A percentile compares a stretch with the other conserved stretches of the same genome.
These are phyloP conservation scores for Ylistrum balloti DNA, from an alignment of 1,140 invertebrate genomes.

Conservation along the genomic window DNA sequence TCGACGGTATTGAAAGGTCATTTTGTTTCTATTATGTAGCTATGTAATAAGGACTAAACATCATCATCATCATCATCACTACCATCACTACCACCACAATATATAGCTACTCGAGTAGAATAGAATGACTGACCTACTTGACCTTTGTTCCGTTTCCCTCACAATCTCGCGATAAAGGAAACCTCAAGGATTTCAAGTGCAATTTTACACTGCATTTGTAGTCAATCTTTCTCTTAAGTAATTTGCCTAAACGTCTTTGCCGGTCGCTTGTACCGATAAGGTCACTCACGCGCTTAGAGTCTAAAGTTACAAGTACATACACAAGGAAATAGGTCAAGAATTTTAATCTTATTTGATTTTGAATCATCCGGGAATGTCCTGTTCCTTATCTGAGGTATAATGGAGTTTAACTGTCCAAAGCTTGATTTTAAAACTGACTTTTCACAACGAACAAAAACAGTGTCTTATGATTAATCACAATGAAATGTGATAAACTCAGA, in stretches of 20 bases:
- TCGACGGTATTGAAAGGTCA: too few relatives aligned
- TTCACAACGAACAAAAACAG: too few relatives aligned
- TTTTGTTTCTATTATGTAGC: too few relatives aligned
- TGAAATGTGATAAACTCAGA: too few relatives aligned
- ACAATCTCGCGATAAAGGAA: background rate
- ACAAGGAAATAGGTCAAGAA: background rate
- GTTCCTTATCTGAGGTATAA: too few relatives aligned
- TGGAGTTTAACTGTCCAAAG: too few relatives aligned
- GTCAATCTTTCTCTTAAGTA: background rate
- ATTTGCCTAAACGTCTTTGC: background rate
- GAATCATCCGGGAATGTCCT: too few relatives aligned
- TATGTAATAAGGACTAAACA: too few relatives aligned
- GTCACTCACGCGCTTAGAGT: background rate
- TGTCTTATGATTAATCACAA: too few relatives aligned
- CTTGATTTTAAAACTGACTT: too few relatives aligned
- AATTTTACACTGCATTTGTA: background rate
- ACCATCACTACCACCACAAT: background rate
- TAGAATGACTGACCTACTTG: background rate
- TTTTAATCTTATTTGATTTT: background rate
- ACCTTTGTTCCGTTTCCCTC: background rate
- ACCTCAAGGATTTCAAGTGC: background rate
- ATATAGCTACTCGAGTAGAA: background rate
- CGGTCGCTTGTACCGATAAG: background rate
- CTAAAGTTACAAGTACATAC: background rate
- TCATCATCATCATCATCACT: background rate